Percentiles rank a stretch among this genome's conserved stretches.
Evolutionary conservation across 2,797 vertebrate genomes (phyloP).

Genomic region (Hipposideros larvatus): DNA sequence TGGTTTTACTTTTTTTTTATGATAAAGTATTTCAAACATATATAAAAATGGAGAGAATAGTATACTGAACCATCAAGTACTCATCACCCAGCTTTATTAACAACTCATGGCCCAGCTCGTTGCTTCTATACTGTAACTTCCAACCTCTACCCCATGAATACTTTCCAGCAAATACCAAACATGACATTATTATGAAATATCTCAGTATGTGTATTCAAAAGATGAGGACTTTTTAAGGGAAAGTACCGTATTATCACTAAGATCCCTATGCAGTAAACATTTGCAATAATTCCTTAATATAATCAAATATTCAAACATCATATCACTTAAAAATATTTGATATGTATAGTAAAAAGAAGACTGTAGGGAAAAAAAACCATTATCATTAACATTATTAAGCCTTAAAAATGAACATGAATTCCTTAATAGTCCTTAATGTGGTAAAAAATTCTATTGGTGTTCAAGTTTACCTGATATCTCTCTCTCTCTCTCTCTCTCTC

Average conservation of each 20-base stretch:
- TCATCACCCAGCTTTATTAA: too few relatives aligned
- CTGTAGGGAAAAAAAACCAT: not conserved
- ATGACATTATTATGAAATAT: not conserved
- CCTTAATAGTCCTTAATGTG: too few relatives aligned
- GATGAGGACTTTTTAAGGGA: not conserved
- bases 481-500: too few relatives aligned
- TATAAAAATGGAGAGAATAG: too few relatives aligned
- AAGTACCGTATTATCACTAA: not conserved
- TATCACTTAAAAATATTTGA: not conserved
- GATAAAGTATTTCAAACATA: too few relatives aligned
- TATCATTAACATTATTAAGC: not conserved
- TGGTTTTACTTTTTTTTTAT: too few relatives aligned
- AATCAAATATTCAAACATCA: not conserved
- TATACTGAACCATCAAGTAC: too few relatives aligned
- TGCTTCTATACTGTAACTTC: not conserved
- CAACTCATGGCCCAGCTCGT: not conserved
- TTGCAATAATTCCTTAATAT: not conserved
- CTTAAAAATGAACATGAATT: not conserved
- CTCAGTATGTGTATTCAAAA: not conserved
- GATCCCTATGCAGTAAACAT: not conserved
- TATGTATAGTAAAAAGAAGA: not conserved
- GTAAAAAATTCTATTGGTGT: not conserved
- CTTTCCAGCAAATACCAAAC: not conserved
- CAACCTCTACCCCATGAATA: not conserved
- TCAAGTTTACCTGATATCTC: not conserved